Conservation (phyloP, 1,140 invertebrate genomes). For the Drosophila seguyi region DNA sequence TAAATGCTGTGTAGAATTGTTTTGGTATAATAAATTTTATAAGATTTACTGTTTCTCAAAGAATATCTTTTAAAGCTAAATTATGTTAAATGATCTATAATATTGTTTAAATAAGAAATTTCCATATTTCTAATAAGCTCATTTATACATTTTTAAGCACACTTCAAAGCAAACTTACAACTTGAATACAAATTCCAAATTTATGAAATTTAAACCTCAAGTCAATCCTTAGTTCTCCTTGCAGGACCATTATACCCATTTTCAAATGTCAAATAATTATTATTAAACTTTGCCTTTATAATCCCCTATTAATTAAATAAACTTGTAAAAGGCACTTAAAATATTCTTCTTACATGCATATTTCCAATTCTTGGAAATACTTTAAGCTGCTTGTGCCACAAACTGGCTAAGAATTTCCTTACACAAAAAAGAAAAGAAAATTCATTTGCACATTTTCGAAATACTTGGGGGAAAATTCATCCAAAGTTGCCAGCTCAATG, state of each 20-base stretch:
- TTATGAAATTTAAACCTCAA: background rate
- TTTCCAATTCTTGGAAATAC: slow-evolving; percentile 4
- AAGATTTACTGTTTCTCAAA: too few species aligned
- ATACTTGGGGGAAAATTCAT: slow-evolving; percentile 36
- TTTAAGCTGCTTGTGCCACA: slow-evolving; percentile 14
- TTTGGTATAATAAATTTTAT: background rate
- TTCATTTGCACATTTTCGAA: slow-evolving; percentile 42
- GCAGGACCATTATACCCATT: too few species aligned
- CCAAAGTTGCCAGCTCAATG: slow-evolving; percentile 27
- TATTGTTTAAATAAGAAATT: too few species aligned
- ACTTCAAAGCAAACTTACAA: background rate
- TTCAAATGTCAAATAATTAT: background rate
- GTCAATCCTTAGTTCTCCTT: too few species aligned
- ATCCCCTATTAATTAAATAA: slow-evolving; percentile 9
- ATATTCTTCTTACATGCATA: too few species aligned
- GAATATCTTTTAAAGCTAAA: too few species aligned
- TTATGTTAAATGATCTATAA: too few species aligned
- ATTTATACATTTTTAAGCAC: background rate
- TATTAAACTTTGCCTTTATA: background rate
- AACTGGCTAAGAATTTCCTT: background rate
- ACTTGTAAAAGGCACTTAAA: background rate
- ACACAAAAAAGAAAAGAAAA: slow-evolving; percentile 7
- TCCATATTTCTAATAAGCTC: background rate
- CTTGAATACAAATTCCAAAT: background rate
- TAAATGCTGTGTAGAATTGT: slow-evolving; percentile 10